These are phyloP conservation scores for Pogoniulus pusillus DNA, from an alignment of 2,797 vertebrate species.

Conservation along the genomic window DNA sequence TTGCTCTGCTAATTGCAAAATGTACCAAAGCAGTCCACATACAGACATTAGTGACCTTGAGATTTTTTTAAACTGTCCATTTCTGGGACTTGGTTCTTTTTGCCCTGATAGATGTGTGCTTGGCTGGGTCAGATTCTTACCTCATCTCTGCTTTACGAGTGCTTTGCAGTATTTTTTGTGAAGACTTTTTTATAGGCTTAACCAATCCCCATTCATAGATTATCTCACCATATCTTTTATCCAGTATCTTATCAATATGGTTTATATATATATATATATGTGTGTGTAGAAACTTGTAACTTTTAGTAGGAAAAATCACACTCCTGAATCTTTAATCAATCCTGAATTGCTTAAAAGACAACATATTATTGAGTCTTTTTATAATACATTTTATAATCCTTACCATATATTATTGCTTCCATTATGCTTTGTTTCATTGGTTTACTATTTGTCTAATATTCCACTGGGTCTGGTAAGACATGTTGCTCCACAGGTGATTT, in stretches of 20 bases:
- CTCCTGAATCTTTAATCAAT: slow-evolving; percentile 1
- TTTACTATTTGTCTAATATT: slow-evolving; percentile 37
- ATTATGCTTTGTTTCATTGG: slow-evolving; percentile 29
- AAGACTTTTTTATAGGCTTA: background rate
- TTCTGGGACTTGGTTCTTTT: background rate
- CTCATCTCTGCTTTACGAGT: background rate
- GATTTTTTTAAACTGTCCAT: background rate
- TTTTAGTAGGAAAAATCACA: background rate
- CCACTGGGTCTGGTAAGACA: slow-evolving; percentile 46
- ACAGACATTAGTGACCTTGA: background rate
- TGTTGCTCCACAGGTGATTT: slow-evolving; percentile 43
- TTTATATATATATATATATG: background rate
- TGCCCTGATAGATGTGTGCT: background rate
- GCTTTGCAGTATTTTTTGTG: background rate
- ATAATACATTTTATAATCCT: too few relatives aligned
- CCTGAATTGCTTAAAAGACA: slow-evolving; percentile 15
- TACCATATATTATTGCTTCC: background rate
- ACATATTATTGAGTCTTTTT: too few relatives aligned
- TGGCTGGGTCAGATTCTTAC: background rate
- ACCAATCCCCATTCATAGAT: background rate
- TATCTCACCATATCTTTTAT: background rate
- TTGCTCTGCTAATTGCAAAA: background rate
- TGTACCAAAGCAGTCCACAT: too few relatives aligned
- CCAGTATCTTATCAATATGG: background rate
- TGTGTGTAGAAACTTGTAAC: background rate